phyloP scores from a whole-genome alignment of 2,888 invertebrate species.

The Callimorpha dominula region DNA sequence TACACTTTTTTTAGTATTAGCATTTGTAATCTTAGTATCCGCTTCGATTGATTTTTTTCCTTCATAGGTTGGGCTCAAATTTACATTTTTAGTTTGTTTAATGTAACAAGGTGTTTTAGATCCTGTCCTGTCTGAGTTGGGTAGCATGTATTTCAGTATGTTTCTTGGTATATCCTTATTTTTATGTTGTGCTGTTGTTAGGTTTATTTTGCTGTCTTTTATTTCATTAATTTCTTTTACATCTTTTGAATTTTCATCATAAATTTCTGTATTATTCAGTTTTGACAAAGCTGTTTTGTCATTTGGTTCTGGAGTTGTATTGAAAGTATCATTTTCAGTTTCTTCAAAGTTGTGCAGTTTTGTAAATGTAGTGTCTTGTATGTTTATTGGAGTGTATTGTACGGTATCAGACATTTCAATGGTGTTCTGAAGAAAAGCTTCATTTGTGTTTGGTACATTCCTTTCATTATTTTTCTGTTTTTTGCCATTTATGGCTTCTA shows the following conservation, averaged over 20 bases:
- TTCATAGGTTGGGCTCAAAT: neutral
- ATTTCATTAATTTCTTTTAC: neutral
- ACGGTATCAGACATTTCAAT: neutral
- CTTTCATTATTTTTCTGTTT: neutral
- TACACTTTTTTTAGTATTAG: no score
- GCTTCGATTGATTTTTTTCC: neutral
- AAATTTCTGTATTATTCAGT: neutral
- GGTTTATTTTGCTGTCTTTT: neutral
- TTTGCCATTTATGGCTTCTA: neutral
- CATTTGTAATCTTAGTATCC: neutral
- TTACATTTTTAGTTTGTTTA: neutral
- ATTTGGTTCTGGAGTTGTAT: neutral
- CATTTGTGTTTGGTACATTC: neutral
- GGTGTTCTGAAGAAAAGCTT: neutral
- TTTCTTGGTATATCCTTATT: neutral
- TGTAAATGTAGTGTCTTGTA: neutral
- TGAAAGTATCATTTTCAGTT: neutral
- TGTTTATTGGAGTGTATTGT: neutral
- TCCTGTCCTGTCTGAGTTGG: neutral
- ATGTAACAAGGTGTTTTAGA: neutral
- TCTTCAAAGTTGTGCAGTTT: neutral
- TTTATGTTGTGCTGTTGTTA: neutral
- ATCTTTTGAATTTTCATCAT: neutral
- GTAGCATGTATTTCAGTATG: neutral
- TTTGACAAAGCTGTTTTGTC: neutral